Conservation (phyloP, 53 echinoderm and acorn worm species). For the Patiria pectinifera region DNA sequence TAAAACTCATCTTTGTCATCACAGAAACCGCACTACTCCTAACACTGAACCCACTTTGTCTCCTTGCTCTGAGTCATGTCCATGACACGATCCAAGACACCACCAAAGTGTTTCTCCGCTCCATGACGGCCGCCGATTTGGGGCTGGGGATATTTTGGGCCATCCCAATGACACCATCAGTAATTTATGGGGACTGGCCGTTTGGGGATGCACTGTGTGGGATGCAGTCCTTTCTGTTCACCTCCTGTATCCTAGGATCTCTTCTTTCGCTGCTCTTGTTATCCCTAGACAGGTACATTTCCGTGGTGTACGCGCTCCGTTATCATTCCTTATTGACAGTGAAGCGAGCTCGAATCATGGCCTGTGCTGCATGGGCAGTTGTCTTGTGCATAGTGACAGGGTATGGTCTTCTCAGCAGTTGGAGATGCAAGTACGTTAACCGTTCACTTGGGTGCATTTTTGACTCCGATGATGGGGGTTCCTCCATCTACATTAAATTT, state of each 20-base stretch:
- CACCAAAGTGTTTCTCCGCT: constrained; percentile 38
- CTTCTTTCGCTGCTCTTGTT: too few species aligned
- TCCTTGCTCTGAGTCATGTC: too few species aligned
- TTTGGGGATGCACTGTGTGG: too few species aligned
- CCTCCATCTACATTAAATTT: neutral
- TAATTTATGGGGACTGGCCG: too few species aligned
- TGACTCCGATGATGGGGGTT: neutral
- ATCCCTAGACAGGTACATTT: neutral
- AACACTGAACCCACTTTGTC: too few species aligned
- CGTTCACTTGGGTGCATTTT: too few species aligned
- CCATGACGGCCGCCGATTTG: constrained; percentile 19
- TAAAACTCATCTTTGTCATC: too few species aligned
- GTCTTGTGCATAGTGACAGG: neutral
- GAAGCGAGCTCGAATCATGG: constrained; percentile 9
- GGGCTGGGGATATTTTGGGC: neutral
- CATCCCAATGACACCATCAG: neutral
- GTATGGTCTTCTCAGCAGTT: too few species aligned
- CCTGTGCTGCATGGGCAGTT: constrained; percentile 17
- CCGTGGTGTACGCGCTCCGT: constrained; percentile 21
- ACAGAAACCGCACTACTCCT: too few species aligned
- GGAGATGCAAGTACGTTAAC: too few species aligned
- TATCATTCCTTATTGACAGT: constrained; percentile 18
- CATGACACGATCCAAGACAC: constrained; percentile 11
- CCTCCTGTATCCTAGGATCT: too few species aligned
- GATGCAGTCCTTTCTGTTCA: too few species aligned